A percentile compares a stretch with the other conserved stretches of the same genome.
Evolutionary conservation across 2,797 vertebrate species (phyloP).

Genomic region (Lacerta viridis): DNA sequence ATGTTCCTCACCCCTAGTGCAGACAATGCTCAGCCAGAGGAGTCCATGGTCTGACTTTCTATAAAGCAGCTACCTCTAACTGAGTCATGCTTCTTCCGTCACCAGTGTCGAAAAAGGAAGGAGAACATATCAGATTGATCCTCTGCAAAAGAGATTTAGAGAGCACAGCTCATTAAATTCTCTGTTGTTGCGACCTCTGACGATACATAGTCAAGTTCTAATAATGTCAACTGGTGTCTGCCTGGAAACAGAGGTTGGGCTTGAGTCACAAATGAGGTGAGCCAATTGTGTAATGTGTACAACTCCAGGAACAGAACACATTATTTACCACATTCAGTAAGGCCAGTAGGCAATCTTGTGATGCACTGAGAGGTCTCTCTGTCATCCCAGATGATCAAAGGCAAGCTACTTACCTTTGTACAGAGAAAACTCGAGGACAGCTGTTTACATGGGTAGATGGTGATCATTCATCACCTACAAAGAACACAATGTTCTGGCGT

Average conservation of each 20-base stretch:
- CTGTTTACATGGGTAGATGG: constrained; percentile 21
- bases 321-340: constrained; percentile 42
- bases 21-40: not conserved
- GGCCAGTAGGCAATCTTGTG: constrained; percentile 25
- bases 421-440: not conserved
- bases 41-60: not conserved
- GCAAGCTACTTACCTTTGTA: constrained; percentile 7
- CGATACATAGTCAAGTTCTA: constrained; percentile 35
- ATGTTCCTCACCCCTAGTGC: not conserved
- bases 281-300: constrained; percentile 28
- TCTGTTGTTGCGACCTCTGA: constrained; percentile 18
- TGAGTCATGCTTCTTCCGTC: not conserved
- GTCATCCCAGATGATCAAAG: constrained; percentile 28
- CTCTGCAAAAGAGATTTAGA: not conserved
- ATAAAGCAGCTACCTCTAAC: not conserved
- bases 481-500: constrained; percentile 28
- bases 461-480: constrained; percentile 27
- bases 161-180: not conserved
- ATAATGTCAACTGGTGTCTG: constrained; percentile 27
- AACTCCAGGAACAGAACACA: constrained; percentile 8
- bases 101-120: not conserved
- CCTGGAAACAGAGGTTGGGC: constrained; percentile 43
- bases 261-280: constrained; percentile 35
- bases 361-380: constrained; percentile 1
- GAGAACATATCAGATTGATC: not conserved